phyloP scores from a whole-genome alignment of 2,888 invertebrate genomes.

The Cantharis lateralis region DNA sequence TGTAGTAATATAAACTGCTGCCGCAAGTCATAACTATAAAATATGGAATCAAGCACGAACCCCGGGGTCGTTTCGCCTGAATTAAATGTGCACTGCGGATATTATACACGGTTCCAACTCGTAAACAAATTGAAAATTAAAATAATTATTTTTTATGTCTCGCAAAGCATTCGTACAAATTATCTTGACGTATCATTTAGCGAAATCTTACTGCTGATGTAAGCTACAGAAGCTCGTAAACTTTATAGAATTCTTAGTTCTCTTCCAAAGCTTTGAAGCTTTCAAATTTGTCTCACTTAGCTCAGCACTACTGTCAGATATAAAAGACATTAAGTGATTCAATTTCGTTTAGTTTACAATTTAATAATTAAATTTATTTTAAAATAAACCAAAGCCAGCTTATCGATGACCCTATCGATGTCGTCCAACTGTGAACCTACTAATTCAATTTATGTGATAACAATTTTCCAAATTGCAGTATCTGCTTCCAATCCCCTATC shows the following conservation, averaged over 20 bases:
- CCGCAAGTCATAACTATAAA: slow-evolving; percentile 33
- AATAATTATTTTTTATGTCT: neutral
- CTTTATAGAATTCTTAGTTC: slow-evolving; percentile 3
- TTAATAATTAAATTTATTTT: neutral
- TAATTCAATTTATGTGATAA: slow-evolving; percentile 18
- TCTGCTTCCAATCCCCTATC: slow-evolving; percentile 10
- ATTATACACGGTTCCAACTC: neutral
- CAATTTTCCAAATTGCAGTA: slow-evolving; percentile 16
- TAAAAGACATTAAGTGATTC: slow-evolving; percentile 9
- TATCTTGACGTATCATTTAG: neutral
- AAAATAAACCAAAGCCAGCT: neutral
- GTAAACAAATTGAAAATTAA: neutral
- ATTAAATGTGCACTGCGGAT: slow-evolving; percentile 17
- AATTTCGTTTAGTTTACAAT: neutral
- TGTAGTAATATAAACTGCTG: slow-evolving; percentile 29
- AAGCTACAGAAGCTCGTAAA: slow-evolving; percentile 7
- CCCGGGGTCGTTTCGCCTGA: slow-evolving; percentile 10
- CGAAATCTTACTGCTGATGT: slow-evolving; percentile 1
- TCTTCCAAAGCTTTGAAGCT: slow-evolving; percentile 1
- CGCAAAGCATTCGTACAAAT: neutral
- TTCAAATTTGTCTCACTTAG: slow-evolving; percentile 17
- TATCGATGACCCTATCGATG: neutral
- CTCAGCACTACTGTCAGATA: slow-evolving; percentile 18
- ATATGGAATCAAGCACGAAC: slow-evolving; percentile 22
- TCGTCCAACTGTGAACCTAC: neutral